Evolutionary conservation across 2,797 vertebrate species (phyloP), one percentile per base, ranked within the genome.

Genomic region (Vultur gryphus): DNA sequence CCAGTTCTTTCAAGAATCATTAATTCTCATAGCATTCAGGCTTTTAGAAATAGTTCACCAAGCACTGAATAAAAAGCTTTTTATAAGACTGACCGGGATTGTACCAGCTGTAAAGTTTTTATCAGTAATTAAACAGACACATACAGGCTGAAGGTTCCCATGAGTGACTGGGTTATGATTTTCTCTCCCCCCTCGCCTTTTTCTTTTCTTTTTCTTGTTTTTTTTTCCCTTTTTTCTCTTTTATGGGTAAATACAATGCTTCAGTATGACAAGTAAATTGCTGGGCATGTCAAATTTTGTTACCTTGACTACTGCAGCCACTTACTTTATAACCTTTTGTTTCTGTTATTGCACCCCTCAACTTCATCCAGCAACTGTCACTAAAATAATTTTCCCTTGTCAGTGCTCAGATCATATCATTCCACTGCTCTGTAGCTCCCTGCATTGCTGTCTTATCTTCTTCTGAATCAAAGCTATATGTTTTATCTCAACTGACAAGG

Each of bases 181-280:
- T 89, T 78, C 33, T 75, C 31, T 9, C 6, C 9, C 3, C 37
- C 37, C 37, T 11, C 37, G 37, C 37, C 37, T 2, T 3, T 12
- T 13, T 31, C 3, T 9, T 9, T 12, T 19, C 3, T 15, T 16
- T 20, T 3, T 48, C 21, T 6, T 8, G 13, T 9, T 23, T 5
- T 10, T 35, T 26, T 4, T 17, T 9, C 8, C 7, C 6, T n/a
- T 13, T 13, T 16, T 26, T 3, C 2, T 44, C 8, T 84, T 51
- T 49, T 33, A 43, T 48, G 37, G 54, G 8, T 73, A 94, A 72
- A 55, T 58, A 64, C 2, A 89, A 44, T 75, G 10, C 26, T 88
- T 93, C 71, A 64, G 35, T n/a, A 39, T 93, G 71, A 87, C 82
- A 91, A 62, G 16, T 84, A 96, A 96, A 95, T 93, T 95, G 37